Evolutionary conservation across 1,140 invertebrate genomes (phyloP).

Genomic region (Potamilus streckersoni): DNA sequence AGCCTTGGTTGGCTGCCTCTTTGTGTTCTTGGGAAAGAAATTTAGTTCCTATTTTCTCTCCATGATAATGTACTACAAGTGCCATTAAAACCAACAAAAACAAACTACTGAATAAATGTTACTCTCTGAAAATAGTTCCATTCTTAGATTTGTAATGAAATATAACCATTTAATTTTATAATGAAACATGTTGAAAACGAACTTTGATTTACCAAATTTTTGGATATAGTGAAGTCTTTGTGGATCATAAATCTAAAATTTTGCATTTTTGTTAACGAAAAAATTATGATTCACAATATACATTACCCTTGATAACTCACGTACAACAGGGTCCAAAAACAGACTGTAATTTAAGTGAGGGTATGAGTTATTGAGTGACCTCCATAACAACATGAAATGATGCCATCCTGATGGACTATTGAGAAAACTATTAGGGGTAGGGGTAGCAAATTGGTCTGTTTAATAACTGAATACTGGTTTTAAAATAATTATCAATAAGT

Average conservation of each 20-base stretch:
- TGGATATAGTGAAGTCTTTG: too few species aligned
- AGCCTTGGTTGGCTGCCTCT: neutral
- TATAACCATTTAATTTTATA: too few species aligned
- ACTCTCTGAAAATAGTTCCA: too few species aligned
- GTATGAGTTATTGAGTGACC: neutral
- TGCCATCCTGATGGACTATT: neutral
- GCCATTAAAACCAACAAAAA: too few species aligned
- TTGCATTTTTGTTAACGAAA: neutral
- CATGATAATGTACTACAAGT: too few species aligned
- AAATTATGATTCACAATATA: neutral
- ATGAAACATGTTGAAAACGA: too few species aligned
- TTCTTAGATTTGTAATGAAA: too few species aligned
- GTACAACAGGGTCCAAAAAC: neutral
- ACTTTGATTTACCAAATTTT: too few species aligned
- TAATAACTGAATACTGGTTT: neutral
- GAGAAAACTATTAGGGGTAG: neutral
- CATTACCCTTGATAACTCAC: neutral
- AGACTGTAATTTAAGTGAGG: neutral
- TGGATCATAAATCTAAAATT: neutral
- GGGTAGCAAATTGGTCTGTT: neutral
- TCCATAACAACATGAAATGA: neutral
- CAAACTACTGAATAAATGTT: too few species aligned
- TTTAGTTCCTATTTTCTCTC: neutral
- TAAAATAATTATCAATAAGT: neutral
- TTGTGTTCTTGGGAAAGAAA: neutral